These are phyloP conservation scores for Pharmacophagus antenor DNA, from an alignment of 2,888 invertebrate species.

Conservation along the genomic window DNA sequence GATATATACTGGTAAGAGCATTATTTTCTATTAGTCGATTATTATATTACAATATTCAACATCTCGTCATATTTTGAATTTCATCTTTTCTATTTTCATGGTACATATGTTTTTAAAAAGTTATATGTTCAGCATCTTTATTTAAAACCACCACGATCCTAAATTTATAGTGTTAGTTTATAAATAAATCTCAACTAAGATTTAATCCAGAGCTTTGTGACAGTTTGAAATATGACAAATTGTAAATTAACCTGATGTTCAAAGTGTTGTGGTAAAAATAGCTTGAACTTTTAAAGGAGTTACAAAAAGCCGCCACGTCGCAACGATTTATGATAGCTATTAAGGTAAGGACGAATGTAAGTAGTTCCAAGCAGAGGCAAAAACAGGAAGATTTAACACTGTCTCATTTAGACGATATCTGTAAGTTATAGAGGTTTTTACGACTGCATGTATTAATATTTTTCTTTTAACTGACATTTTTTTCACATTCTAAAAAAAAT, in stretches of 20 bases:
- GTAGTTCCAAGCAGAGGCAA: background rate
- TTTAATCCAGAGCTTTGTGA: background rate
- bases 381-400: conserved; percentile 11
- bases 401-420: conserved; percentile 6
- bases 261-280: background rate
- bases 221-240: background rate
- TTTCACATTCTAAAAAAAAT: background rate
- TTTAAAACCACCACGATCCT: background rate
- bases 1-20: too few species aligned
- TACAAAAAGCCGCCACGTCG: background rate
- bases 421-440: background rate
- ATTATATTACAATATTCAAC: too few species aligned
- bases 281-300: background rate
- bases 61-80: too few species aligned
- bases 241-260: background rate
- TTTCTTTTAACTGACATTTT: background rate
- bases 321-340: conserved; percentile 13
- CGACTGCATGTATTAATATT: background rate
- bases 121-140: background rate
- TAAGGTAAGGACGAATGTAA: conserved; percentile 7
- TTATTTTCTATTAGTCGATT: too few species aligned
- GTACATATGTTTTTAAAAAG: background rate
- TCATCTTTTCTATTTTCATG: too few species aligned
- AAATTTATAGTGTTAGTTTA: background rate
- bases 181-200: background rate